Conservation (phyloP, 2,113 vertebrate species). For the Semnornis frantzii region DNA sequence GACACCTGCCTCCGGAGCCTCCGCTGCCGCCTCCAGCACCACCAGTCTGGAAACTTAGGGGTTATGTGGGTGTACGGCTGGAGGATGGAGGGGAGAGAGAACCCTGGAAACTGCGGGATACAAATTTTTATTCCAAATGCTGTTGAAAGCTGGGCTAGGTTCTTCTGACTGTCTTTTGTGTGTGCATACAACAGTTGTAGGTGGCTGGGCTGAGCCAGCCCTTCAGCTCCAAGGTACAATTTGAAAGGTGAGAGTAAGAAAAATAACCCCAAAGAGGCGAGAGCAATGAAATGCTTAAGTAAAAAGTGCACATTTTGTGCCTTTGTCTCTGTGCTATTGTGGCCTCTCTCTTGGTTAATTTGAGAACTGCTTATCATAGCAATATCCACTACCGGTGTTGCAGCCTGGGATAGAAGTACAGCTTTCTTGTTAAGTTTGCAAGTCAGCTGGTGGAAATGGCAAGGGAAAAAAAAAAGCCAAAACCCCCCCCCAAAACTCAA, state of each 20-base stretch:
- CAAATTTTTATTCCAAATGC: not conserved
- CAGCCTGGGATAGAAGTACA: not conserved
- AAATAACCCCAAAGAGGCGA: rapidly evolving
- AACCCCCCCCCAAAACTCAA: too few relatives aligned
- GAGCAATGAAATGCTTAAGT: not conserved
- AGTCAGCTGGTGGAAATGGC: not conserved
- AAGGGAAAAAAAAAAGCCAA: not conserved
- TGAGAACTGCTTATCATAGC: constrained; percentile 17
- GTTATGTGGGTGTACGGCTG: not conserved
- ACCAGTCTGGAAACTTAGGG: not conserved
- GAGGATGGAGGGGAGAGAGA: not conserved
- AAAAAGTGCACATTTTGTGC: rapidly evolving
- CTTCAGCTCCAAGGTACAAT: not conserved
- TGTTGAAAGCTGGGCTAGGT: not conserved
- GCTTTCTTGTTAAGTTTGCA: not conserved
- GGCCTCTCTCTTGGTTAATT: not conserved
- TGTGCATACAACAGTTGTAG: not conserved
- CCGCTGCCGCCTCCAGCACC: rapidly evolving
- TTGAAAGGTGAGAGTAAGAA: not conserved
- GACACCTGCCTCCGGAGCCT: not conserved
- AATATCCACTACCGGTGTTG: not conserved
- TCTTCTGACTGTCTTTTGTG: rapidly evolving
- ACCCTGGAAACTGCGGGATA: not conserved
- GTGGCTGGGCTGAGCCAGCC: not conserved
- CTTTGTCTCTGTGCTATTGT: not conserved